Conservation (phyloP, 2,113 vertebrate species). For the Petromus typicus region DNA sequence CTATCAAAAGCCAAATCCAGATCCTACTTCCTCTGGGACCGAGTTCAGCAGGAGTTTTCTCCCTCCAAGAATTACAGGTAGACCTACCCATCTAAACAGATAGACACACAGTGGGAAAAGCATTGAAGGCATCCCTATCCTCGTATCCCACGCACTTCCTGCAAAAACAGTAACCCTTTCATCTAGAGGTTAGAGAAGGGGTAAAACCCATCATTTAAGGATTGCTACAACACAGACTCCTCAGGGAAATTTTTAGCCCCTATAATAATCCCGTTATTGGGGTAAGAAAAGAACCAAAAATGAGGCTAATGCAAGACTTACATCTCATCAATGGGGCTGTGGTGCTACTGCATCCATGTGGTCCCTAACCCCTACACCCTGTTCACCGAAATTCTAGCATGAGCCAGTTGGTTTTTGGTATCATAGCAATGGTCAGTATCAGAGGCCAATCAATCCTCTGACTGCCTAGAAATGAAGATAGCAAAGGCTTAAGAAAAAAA, state of each 20-base stretch:
- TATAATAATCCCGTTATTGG: neutral
- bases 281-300: neutral
- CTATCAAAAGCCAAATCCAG: neutral
- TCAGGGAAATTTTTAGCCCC: neutral
- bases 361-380: neutral
- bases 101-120: neutral
- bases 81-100: neutral
- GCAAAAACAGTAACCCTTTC: neutral
- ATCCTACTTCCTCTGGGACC: neutral
- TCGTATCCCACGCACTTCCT: neutral
- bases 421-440: too few species aligned
- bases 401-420: neutral
- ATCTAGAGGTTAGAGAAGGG: neutral
- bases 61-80: neutral
- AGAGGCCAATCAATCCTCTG: too few species aligned
- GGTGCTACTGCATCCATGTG: neutral
- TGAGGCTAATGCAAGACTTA: neutral
- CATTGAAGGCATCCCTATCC: neutral
- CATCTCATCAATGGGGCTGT: neutral
- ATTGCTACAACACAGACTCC: neutral
- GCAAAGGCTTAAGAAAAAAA: too few species aligned
- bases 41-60: neutral
- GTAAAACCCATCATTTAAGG: neutral
- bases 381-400: neutral
- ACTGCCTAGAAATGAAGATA: neutral